Conservation (phyloP, 2,113 vertebrate genomes). For the Elaphurus davidianus region DNA sequence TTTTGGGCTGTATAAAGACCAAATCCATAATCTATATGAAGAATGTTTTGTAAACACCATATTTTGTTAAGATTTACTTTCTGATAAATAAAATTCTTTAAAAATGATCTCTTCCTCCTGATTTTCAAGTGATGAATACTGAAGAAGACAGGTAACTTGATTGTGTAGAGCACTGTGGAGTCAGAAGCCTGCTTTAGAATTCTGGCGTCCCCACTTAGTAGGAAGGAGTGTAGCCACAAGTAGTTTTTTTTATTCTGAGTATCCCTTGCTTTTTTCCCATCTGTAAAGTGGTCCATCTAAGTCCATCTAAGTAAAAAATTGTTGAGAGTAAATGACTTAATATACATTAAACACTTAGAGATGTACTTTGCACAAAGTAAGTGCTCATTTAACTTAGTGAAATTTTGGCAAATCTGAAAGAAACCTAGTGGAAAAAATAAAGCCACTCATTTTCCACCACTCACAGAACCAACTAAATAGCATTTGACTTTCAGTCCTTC, state of each 20-base stretch:
- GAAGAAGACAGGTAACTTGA: not conserved
- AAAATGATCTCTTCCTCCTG: not conserved
- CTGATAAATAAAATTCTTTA: not conserved
- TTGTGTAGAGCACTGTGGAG: not conserved
- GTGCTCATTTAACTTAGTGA: not conserved
- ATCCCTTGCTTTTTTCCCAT: not conserved
- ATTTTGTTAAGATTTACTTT: not conserved
- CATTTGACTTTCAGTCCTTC: not conserved
- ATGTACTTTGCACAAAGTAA: not conserved
- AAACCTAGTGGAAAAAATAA: fast-evolving
- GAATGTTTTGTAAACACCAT: not conserved
- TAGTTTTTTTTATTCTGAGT: not conserved
- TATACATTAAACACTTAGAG: not conserved
- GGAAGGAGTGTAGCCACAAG: no score
- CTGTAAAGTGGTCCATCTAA: not conserved
- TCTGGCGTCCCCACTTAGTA: fast-evolving
- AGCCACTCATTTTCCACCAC: not conserved
- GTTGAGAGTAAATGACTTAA: not conserved
- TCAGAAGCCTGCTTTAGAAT: not conserved
- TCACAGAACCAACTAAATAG: not conserved
- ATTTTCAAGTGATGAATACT: not conserved
- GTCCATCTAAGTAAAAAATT: not conserved
- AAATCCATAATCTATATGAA: not conserved
- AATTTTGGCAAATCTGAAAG: not conserved
- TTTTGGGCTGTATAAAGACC: not conserved